These are phyloP conservation scores for Eupithecia dodoneata DNA, from an alignment of 2,888 invertebrate genomes.

Conservation along the genomic window DNA sequence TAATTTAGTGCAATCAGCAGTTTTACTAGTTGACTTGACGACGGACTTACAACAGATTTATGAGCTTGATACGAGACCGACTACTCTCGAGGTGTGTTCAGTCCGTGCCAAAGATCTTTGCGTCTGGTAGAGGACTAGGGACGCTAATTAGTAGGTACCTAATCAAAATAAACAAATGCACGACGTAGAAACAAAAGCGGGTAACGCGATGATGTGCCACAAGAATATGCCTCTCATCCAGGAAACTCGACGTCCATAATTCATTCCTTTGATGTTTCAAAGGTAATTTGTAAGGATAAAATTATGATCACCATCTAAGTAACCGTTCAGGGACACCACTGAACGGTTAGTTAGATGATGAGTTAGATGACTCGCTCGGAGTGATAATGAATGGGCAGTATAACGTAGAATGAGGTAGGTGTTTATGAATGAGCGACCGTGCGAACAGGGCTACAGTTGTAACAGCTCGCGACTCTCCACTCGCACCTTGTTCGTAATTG, in stretches of 20 bases:
- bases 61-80: background rate
- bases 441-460: conserved; percentile 20
- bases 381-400: conserved; percentile 21
- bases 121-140: background rate
- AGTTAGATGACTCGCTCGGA: background rate
- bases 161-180: background rate
- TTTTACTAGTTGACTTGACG: background rate
- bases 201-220: background rate
- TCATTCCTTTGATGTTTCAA: background rate
- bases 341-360: background rate
- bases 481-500: background rate
- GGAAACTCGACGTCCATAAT: background rate
- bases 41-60: conserved; percentile 7
- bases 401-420: conserved; percentile 21
- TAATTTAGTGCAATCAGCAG: conserved; percentile 16
- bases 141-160: background rate
- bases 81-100: background rate
- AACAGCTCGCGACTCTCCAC: conserved; percentile 8
- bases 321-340: background rate
- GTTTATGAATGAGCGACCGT: conserved; percentile 34
- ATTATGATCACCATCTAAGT: background rate
- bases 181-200: background rate
- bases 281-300: background rate
- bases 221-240: background rate
- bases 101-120: background rate